Evolutionary conservation across 1,140 invertebrate species (phyloP).

Genomic region (Drosophila triauraria): DNA sequence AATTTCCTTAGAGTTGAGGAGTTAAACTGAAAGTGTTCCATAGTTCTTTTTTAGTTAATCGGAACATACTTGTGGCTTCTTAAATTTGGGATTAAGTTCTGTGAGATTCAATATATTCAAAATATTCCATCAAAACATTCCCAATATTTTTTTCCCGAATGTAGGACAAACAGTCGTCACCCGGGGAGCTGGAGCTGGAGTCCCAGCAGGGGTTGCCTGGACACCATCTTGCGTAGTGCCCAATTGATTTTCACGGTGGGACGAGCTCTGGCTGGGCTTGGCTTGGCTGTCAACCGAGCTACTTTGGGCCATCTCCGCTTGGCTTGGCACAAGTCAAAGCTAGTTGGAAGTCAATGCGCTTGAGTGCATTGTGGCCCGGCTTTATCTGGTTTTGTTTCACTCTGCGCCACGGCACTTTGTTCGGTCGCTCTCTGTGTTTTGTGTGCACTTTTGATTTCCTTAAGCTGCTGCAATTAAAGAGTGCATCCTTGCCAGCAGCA

Average conservation of each 20-base stretch:
- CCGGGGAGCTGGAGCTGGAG: constrained; percentile 2
- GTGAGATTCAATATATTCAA: too few relatives aligned
- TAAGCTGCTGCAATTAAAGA: constrained; percentile 57
- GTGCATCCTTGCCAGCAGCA: constrained; percentile 32
- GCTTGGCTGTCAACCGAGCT: constrained; percentile 48
- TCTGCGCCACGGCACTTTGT: constrained; percentile 7
- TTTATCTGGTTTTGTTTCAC: constrained; percentile 43
- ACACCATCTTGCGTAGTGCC: constrained; percentile 47
- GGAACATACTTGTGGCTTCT: background rate
- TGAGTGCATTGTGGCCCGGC: constrained; percentile 52
- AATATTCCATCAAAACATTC: background rate
- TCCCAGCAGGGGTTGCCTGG: constrained; percentile 22
- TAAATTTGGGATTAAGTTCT: background rate
- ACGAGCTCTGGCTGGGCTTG: constrained; percentile 14
- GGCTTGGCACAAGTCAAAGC: constrained; percentile 56
- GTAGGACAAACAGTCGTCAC: constrained; percentile 31
- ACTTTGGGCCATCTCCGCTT: constrained; percentile 50
- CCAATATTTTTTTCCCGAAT: constrained; percentile 4
- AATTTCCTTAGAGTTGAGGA: too few relatives aligned
- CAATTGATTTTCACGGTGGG: constrained; percentile 47
- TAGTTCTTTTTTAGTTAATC: background rate
- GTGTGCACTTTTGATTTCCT: constrained; percentile 60
- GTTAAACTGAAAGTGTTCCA: background rate
- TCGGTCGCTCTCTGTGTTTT: constrained; percentile 29
- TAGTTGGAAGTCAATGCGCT: constrained; percentile 55